Base-by-base conservation (phyloP, 1,140 invertebrate species). In the Drosophila albomicans region DNA sequence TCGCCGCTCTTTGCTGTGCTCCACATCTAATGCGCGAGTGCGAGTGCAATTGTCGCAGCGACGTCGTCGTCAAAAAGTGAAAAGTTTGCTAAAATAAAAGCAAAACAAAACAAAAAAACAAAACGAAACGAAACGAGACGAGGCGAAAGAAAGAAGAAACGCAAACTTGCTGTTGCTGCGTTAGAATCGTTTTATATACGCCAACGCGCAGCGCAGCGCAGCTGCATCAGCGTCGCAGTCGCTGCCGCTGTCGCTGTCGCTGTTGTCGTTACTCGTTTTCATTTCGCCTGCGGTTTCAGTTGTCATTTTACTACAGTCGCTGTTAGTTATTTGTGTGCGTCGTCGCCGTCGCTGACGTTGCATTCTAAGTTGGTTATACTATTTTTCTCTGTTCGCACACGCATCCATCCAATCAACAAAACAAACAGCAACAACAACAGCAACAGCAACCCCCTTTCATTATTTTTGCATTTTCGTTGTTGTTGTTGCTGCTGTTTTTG, bases 241-340 rank as follows among this genome's bases (percentile, higher is more conserved):
- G 61, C 30, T 46, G 78, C 69, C 35, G 62, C 56, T 30, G 63
- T 32, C 35, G 32, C 38, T 28, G 71, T 75, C 68, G 74, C 45
- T 58, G 61, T 70, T 51, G 71, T 75, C 75, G 82, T 78, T 89
- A 89, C 81, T 88, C 85, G 85, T 88, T 89, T 85, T 81, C 81
- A 89, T 85, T 88, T 84, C 78, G 81, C 85, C 82, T 86, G 86
- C 81, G 86, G 81, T 89, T 89, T 88, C 78, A 88, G 85, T 88
- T 88, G 85, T 85, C 85, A 88, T 88, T 88, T 85, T 85, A 89
- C 85, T 89, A 89, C 78, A 78, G 85, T 69, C 86, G 85, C 85
- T 89, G 85, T 80, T 85, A 88, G 85, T 84, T 87, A 88, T 82
- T 88, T 86, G 81, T 81, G 78, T 89, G 85, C 78, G 85, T 87